Evolutionary conservation across 2,797 vertebrate species (phyloP).

Genomic region (Hydrocynus forskahlii): DNA sequence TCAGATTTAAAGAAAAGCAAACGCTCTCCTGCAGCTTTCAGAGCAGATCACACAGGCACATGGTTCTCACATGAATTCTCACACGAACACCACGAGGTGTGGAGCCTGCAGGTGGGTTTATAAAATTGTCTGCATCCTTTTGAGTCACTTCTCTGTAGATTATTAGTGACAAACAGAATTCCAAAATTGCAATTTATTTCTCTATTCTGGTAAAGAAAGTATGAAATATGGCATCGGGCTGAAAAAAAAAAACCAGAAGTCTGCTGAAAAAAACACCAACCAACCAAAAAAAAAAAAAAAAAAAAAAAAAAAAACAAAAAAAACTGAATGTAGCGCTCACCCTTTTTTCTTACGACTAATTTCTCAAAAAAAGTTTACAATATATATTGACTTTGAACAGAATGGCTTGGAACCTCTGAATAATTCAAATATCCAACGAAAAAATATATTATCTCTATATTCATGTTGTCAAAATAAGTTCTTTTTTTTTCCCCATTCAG

Average conservation of each 20-base stretch:
- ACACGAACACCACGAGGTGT: conserved; percentile 51
- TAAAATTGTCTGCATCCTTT: neutral
- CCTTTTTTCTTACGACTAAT: conserved; percentile 56
- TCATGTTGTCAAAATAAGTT: conserved; percentile 72
- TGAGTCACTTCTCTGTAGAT: conserved; percentile 44
- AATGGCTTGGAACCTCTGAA: conserved; percentile 56
- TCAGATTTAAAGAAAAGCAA: conserved; percentile 61
- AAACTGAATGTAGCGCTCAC: conserved; percentile 43
- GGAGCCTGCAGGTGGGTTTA: conserved; percentile 27
- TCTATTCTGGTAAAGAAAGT: conserved; percentile 63
- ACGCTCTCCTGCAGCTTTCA: conserved; percentile 16
- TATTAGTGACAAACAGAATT: conserved; percentile 42
- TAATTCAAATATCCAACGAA: conserved; percentile 68
- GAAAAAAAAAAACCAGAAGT: conserved; percentile 70
- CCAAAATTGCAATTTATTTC: conserved; percentile 32
- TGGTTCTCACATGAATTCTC: conserved; percentile 47
- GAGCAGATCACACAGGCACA: conserved; percentile 35
- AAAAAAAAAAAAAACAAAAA: conserved; percentile 57
- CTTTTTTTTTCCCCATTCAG: conserved; percentile 39
- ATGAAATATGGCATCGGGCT: conserved; percentile 63
- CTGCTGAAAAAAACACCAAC: conserved; percentile 24
- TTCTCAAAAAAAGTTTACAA: conserved; percentile 57
- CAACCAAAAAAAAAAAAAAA: too few species aligned
- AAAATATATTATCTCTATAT: conserved; percentile 71
- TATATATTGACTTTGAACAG: conserved; percentile 56